Conservation (phyloP, 2,888 invertebrate species). For the Chloroclystis v-ata region DNA sequence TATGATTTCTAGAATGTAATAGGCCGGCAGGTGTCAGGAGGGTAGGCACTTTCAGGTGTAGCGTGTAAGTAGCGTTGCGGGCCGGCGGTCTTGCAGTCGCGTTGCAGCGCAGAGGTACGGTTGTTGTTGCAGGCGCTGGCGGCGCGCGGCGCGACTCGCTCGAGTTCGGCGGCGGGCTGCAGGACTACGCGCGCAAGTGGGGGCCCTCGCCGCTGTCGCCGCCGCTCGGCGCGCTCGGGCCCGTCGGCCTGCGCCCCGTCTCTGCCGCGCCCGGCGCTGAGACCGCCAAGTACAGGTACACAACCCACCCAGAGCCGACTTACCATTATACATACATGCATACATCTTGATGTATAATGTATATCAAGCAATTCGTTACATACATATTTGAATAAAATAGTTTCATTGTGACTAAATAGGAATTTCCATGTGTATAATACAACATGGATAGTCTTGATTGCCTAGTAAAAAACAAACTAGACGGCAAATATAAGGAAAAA, state of each 20-base stretch:
- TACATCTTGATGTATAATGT: not conserved
- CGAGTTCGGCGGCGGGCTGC: slow-evolving; percentile 78
- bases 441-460: too few species aligned
- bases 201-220: slow-evolving; percentile 82
- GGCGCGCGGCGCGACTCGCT: slow-evolving; percentile 74
- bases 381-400: too few species aligned
- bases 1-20: not conserved
- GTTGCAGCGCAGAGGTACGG: slow-evolving; percentile 48
- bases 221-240: slow-evolving; percentile 83
- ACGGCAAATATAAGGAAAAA: too few species aligned
- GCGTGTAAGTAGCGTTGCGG: slow-evolving; percentile 32
- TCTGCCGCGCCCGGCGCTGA: slow-evolving; percentile 93
- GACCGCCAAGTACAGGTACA: slow-evolving; percentile 84
- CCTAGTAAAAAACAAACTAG: too few species aligned
- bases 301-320: too few species aligned
- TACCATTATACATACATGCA: slow-evolving; percentile 7
- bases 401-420: too few species aligned
- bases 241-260: slow-evolving; percentile 80
- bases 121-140: slow-evolving; percentile 67
- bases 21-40: slow-evolving; percentile 10
- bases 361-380: too few species aligned
- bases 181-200: slow-evolving; percentile 78
- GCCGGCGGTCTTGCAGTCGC: slow-evolving; percentile 19
- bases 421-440: too few species aligned
- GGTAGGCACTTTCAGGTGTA: slow-evolving; percentile 23